Evolutionary conservation across 2,113 vertebrate genomes (phyloP), one percentile per base, ranked within the genome.

Genomic region (Loxodonta africana): DNA sequence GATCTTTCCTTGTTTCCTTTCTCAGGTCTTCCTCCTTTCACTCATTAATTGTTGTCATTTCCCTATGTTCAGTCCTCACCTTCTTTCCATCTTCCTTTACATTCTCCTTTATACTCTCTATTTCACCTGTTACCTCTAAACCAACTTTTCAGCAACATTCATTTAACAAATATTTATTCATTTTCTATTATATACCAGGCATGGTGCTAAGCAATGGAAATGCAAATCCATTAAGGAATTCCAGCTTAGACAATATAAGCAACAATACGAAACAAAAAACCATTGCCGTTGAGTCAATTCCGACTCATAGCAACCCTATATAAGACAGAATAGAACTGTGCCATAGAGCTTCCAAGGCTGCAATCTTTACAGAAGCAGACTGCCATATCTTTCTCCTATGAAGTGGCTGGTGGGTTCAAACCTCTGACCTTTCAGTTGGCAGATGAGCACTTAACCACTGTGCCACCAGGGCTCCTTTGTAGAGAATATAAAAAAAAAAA

Each of bases 171-270:
- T 78, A 89, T 67, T 89, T 83, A 48, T 67, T 92, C 15, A 63
- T 12, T 6, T 95, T 28, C 96, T 82, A 76, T 30, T 83, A 53
- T 73, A 89, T 77, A 73, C 33, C 6, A 84, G 53, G 63, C 9
- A 33, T 60, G 18, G 5, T 92, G 69, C n/a, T 77, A 96, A 96
- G 83, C 44, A 82, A 85, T 85, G 4, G n/a, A 85, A 90, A 88
- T n/a, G 8, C 17, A 94, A 86, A 74, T 86, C 14, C 81, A 57
- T 89, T 51, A 84, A 81, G 63, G n/a, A 92, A 44, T 77, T 28
- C 21, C 41, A 67, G 28, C 37, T 23, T 86, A 25, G 51, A 95
- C 91, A 92, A 95, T 37, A 83, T 8, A 57, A 57, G 53, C 15
- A 53, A 57, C 12, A 57, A 57, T 53, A 53, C 6, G 15, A 57